Percentiles rank a stretch among this genome's conserved stretches.
phyloP scores from a whole-genome alignment of 2,797 vertebrate species.

The Nyctalus aviator region DNA sequence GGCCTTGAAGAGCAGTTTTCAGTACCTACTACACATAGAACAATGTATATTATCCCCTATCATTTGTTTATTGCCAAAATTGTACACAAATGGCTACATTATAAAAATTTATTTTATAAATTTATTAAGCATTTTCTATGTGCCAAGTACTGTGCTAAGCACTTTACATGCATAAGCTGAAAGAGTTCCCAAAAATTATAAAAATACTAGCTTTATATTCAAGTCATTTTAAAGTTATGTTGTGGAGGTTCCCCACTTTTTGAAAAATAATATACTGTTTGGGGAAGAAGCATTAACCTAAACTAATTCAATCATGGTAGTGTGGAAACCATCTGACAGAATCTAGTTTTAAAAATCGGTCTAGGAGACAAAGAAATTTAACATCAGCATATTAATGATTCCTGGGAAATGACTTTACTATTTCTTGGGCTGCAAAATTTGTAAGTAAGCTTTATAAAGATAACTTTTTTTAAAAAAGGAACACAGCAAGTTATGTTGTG shows the following conservation, averaged over 20 bases:
- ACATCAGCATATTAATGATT: neutral
- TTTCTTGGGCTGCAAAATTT: neutral
- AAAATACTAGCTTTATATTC: neutral
- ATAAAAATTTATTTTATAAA: neutral
- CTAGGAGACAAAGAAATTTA: neutral
- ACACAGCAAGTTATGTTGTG: neutral
- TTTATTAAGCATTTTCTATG: neutral
- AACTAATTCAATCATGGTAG: neutral
- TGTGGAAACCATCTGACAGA: neutral
- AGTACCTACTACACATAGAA: neutral
- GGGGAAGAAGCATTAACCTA: neutral
- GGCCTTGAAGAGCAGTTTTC: neutral
- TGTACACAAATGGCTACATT: neutral
- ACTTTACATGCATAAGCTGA: neutral
- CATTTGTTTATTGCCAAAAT: neutral
- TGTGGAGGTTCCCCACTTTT: neutral
- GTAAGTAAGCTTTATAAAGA: constrained; percentile 23
- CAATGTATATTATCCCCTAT: neutral
- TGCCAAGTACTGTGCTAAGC: neutral
- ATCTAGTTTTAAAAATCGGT: neutral
- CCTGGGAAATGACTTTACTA: neutral
- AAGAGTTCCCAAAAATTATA: neutral
- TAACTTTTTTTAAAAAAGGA: neutral
- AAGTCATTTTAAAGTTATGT: neutral
- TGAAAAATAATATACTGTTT: neutral